phyloP scores from a whole-genome alignment of 64 coral and sea anemone genomes.

The Hydrozoanthus tunicans region DNA sequence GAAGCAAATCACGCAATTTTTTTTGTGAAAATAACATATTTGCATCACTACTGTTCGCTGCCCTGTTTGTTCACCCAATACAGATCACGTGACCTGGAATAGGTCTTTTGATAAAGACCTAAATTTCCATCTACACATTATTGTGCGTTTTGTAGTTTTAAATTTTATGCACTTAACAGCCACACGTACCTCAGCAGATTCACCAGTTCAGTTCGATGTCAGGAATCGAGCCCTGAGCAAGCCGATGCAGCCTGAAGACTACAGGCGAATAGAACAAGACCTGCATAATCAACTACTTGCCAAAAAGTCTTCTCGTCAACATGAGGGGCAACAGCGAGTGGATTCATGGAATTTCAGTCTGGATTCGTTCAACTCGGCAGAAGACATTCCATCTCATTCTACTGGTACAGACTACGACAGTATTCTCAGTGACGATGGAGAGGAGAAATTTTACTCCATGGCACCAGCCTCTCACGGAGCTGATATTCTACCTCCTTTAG shows the following conservation, averaged over 20 bases:
- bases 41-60: too few relatives aligned
- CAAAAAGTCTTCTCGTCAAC: conserved; percentile 51
- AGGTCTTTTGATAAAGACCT: too few relatives aligned
- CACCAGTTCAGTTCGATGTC: not conserved
- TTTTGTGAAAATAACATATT: too few relatives aligned
- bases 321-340: conserved; percentile 72
- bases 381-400: conserved; percentile 51
- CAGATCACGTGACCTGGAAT: too few relatives aligned
- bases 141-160: not conserved
- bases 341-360: conserved; percentile 87
- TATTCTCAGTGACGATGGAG: conserved; percentile 76
- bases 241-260: conserved; percentile 95
- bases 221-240: conserved; percentile 65
- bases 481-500: conserved; percentile 76
- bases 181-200: not conserved
- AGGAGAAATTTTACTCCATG: conserved; percentile 93
- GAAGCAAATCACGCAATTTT: too few relatives aligned
- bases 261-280: conserved; percentile 88
- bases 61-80: too few relatives aligned
- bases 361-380: conserved; percentile 63
- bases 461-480: conserved; percentile 48
- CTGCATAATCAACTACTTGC: conserved; percentile 81
- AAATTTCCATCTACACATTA: too few relatives aligned
- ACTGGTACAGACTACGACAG: conserved; percentile 85
- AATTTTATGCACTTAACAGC: not conserved